A percentile compares a stretch with the other conserved stretches of the same genome.
Conservation (phyloP, 2,797 vertebrate species). For the Ficedula albicollis region DNA sequence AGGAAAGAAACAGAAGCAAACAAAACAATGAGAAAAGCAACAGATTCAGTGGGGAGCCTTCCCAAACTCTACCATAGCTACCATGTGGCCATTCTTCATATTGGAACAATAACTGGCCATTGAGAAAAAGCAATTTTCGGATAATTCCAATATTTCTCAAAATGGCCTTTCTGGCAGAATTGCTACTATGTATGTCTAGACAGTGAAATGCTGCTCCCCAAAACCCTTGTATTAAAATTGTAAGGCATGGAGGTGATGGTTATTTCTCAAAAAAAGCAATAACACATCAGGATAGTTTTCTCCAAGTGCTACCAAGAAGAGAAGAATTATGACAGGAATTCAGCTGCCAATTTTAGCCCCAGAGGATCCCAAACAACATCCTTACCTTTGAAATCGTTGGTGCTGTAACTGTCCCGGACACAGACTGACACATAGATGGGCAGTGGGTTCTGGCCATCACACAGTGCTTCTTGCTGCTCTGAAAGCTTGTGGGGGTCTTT, state of each 20-base stretch:
- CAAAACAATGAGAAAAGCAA: neutral
- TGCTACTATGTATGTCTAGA: neutral
- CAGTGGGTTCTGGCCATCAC: conserved; percentile 78
- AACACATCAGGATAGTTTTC: neutral
- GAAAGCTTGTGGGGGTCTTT: conserved; percentile 77
- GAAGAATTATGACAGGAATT: neutral
- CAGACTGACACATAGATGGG: conserved; percentile 81
- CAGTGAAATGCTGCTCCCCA: neutral
- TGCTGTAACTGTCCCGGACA: conserved; percentile 78
- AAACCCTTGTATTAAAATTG: neutral
- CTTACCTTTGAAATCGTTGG: conserved; percentile 82
- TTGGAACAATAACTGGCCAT: neutral
- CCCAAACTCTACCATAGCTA: neutral
- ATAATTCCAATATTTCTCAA: neutral
- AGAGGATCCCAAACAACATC: neutral
- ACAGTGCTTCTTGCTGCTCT: conserved; percentile 76
- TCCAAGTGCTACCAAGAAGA: neutral
- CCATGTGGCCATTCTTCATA: neutral
- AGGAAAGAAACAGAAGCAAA: neutral
- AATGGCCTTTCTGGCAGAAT: neutral
- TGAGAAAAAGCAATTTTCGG: neutral
- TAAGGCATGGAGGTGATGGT: neutral
- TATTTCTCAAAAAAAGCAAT: neutral
- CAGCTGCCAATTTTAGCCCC: neutral
- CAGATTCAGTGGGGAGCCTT: neutral